Base-by-base conservation (phyloP, 2,113 vertebrate genomes). In the Carettochelys insculpta region DNA sequence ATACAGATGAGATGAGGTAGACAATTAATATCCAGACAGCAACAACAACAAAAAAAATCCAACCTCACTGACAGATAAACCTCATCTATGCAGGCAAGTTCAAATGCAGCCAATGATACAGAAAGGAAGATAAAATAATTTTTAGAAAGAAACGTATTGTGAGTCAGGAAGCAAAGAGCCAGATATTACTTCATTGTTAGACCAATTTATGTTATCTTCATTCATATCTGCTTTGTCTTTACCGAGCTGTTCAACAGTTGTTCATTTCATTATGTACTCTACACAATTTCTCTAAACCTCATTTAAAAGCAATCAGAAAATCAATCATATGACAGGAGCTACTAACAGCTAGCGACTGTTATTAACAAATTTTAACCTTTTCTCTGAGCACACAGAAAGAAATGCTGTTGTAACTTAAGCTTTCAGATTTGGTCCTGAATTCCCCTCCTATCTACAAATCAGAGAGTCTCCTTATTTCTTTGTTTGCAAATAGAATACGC, bases 401-500 rank as follows among this genome's bases (percentile, higher is more conserved):
- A 97, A 97, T 96, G 93, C 96, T 97, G 92, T 93, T 92, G 85
- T 90, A 80, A 94, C 94, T 96, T 88, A 29, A 86, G 86, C 89
- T 95, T 96, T 80, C 90, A 87, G 85, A 77, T 91, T 85, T 82
- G 80, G 20, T 65, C 90, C 27, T 45, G 38, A 2, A 78, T 88
- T 58, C 50, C 91, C 82, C 87, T 61, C 82, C 95, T 96, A 94
- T 94, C 96, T 95, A 93, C 79, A 95, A 95, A 97, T 97, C 97
- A 84, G 94, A 96, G 94, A 93, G 96, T 97, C 95, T 90, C 81
- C 45, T 8, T 22, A 27, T n/a, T 80, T 95, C 90, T 94, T 92
- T 96, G 96, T 96, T 97, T 96, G 96, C 94, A 97, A 93, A 97
- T 89, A 97, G 83, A 96, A 96, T 95, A 93, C 95, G 85, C 38